Evolutionary conservation across 2,113 vertebrate genomes (phyloP).

Genomic region (Raphicerus campestris): DNA sequence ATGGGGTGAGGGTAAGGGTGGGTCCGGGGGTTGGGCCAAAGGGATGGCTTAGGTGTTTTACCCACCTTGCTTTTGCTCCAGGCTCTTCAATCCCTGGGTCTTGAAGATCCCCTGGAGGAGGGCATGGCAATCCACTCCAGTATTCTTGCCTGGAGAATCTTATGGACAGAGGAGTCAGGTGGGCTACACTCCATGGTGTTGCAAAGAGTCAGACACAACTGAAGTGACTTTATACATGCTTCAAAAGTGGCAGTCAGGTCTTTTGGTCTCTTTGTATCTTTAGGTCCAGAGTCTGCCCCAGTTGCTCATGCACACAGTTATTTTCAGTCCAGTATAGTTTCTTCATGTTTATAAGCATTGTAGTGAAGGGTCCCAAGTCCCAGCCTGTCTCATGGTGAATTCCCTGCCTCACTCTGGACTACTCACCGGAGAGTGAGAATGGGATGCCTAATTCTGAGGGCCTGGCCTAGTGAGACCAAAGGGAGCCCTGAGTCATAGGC

Average conservation of each 20-base stretch:
- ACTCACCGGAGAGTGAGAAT: background rate
- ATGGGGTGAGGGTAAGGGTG: background rate
- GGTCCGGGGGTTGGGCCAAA: background rate
- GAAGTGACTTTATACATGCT: background rate
- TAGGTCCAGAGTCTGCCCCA: background rate
- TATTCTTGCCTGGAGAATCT: background rate
- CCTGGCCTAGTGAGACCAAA: background rate
- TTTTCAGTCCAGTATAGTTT: background rate
- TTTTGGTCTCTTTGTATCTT: background rate
- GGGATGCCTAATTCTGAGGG: background rate
- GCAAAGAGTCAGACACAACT: background rate
- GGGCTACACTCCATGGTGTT: background rate
- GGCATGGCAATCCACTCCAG: background rate
- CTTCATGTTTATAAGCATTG: background rate
- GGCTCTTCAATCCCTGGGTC: background rate
- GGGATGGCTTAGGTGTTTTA: background rate
- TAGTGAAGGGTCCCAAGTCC: background rate
- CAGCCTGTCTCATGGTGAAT: background rate
- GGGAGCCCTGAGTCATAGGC: background rate
- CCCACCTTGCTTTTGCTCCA: background rate
- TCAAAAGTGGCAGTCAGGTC: background rate
- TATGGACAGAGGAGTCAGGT: background rate
- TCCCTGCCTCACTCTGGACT: no score
- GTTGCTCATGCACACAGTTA: background rate
- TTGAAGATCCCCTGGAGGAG: rapidly evolving